Evolutionary conservation across 1,140 invertebrate species (phyloP).

Genomic region (Trichonephila clavata): DNA sequence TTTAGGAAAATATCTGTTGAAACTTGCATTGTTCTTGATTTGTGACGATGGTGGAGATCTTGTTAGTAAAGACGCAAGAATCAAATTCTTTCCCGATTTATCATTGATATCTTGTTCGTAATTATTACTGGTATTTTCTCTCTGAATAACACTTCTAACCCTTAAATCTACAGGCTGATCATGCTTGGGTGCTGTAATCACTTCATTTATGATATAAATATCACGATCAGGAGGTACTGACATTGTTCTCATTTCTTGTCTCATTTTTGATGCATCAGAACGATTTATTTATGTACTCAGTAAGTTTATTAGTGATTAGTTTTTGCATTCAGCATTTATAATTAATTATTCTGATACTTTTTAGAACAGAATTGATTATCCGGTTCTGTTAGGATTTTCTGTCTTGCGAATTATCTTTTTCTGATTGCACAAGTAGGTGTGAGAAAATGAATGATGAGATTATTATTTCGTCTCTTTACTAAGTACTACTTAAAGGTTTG

Average conservation of each 20-base stretch:
- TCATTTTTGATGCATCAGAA: slow-evolving; percentile 33
- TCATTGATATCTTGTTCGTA: not conserved
- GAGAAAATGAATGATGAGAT: too few relatives aligned
- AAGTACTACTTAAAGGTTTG: too few relatives aligned
- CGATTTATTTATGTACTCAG: not conserved
- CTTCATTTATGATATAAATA: slow-evolving; percentile 12
- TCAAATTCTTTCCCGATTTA: not conserved
- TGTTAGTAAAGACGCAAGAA: slow-evolving; percentile 41
- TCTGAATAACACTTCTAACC: slow-evolving; percentile 26
- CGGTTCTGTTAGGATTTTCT: too few relatives aligned
- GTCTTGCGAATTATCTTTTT: too few relatives aligned
- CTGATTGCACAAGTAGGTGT: too few relatives aligned
- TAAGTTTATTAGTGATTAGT: not conserved
- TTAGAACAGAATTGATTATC: too few relatives aligned
- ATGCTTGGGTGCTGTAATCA: not conserved
- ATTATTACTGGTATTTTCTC: not conserved
- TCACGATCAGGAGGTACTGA: not conserved
- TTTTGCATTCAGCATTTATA: too few relatives aligned
- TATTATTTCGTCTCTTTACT: too few relatives aligned
- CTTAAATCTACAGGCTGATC: slow-evolving; percentile 57
- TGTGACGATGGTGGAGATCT: not conserved
- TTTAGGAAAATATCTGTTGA: not conserved
- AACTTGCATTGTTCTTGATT: not conserved
- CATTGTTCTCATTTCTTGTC: slow-evolving; percentile 11
- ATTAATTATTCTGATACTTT: too few relatives aligned